A percentile compares a stretch with the other conserved stretches of the same genome.
Conservation (phyloP, 2,113 vertebrate species). For the Ifrita kowaldi region DNA sequence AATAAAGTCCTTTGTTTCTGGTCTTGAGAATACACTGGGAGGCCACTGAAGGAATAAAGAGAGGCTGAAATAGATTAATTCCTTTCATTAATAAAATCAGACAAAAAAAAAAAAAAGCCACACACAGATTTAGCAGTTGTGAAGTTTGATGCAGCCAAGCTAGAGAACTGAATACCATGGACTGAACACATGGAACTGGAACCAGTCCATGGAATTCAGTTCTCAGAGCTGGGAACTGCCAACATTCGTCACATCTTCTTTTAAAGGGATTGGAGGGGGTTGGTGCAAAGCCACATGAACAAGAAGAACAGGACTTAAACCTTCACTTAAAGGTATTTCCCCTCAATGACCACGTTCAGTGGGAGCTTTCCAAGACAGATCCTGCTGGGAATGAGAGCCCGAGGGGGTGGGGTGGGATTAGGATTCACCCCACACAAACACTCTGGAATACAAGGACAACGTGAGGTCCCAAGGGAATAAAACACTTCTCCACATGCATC, state of each 20-base stretch:
- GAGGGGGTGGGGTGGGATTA: neutral
- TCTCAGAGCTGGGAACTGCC: conserved; percentile 76
- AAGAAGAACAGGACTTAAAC: conserved; percentile 12
- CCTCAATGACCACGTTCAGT: neutral
- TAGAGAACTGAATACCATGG: conserved; percentile 73
- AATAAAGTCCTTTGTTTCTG: neutral
- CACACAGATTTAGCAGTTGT: neutral
- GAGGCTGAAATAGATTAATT: neutral
- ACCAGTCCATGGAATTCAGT: conserved; percentile 80
- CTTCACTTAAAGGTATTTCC: neutral
- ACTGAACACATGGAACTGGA: conserved; percentile 58
- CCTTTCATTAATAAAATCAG: neutral
- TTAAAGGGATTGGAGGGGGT: neutral
- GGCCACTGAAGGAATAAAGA: neutral
- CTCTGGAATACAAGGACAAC: neutral
- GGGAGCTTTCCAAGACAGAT: neutral
- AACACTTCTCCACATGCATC: neutral
- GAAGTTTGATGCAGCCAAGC: conserved; percentile 70
- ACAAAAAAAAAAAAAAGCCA: neutral
- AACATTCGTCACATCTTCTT: conserved; percentile 59
- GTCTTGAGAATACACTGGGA: neutral
- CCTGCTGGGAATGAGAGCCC: neutral
- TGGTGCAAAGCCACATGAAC: neutral
- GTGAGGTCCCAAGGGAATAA: neutral
- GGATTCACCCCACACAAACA: neutral